Base-by-base conservation (phyloP, 2,888 invertebrate genomes). In the Tenthredo livida region DNA sequence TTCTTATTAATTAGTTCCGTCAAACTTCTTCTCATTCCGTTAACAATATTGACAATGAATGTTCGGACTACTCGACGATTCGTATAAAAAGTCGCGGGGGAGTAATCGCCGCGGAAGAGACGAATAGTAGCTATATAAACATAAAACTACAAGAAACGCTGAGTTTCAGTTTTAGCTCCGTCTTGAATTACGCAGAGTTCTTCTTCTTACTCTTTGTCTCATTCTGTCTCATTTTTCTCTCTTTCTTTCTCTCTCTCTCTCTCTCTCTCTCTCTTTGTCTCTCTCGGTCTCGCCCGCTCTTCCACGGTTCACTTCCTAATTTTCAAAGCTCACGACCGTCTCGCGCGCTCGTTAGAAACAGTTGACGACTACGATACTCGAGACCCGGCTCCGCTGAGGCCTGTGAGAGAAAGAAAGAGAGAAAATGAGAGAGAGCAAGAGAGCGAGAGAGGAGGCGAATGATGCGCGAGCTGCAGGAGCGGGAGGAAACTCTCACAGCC, bases 221-320 rank as follows among this genome's bases (percentile, higher is more conserved):
- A 29, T 70, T 70, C 70, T 37, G 17, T 33, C 33, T 73, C 73
- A 12, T 43, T 73, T 40, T 12, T 15, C 43, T 43, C 25, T 15
- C 10, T 47, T 47, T 47, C 15, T 73, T 40, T 47, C 4, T 43
- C 47, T 21, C 0, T 25, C 25, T 17, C 21, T 4, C 21, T 25
- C 70, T 17, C 10, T 77, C 12, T n/a, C 37, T 78, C 29, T 78
- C 33, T 37, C 15, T 75, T 25, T 25, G 3, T 21, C 73, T 21
- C 10, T 25, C 43, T 17, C 21, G 5, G 21, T 43, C 70, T 37
- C 33, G 54, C 37, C 33, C 78, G 54, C 29, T 80, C 80, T 40
- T 37, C 15, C 40, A 40, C 80, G 80, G 80, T 80, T 80, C 80
- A 80, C 80, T 61, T 80, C 58, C 80, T 80, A 80, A 80, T 80